A percentile compares a stretch with the other conserved stretches of the same genome.
Evolutionary conservation across 2,888 invertebrate genomes (phyloP).

Genomic region (Hymenopus coronatus): DNA sequence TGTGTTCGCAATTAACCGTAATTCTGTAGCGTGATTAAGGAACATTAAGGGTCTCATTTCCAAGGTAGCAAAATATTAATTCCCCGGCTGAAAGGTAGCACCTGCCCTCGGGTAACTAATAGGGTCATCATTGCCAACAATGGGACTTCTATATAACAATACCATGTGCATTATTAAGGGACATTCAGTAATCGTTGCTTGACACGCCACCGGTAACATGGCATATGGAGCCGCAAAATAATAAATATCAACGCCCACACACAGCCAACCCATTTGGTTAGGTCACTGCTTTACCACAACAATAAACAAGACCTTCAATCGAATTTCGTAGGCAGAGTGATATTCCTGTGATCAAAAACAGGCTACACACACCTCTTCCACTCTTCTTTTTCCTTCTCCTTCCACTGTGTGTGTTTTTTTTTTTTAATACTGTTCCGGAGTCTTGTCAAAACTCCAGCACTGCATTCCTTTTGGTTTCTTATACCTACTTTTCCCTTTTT

Average conservation of each 20-base stretch:
- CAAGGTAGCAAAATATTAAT: background rate
- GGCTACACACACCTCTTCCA: too few relatives aligned
- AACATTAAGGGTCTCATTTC: background rate
- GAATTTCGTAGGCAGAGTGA: too few relatives aligned
- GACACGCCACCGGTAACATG: background rate
- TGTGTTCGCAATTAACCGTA: background rate
- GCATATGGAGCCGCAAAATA: background rate
- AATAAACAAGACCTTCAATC: too few relatives aligned
- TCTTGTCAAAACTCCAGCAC: too few relatives aligned
- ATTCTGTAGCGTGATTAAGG: background rate
- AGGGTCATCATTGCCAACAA: background rate
- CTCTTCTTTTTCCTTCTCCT: too few relatives aligned
- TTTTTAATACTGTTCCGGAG: too few relatives aligned
- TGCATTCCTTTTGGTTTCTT: too few relatives aligned
- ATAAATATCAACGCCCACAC: background rate
- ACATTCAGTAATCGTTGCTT: background rate
- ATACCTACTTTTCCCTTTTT: too few relatives aligned
- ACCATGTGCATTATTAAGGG: background rate
- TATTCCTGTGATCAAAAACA: too few relatives aligned
- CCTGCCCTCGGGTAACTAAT: background rate
- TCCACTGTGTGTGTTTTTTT: too few relatives aligned
- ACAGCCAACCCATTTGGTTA: too few relatives aligned
- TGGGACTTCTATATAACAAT: background rate
- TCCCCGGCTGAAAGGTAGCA: background rate
- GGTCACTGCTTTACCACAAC: too few relatives aligned